Evolutionary conservation across 2,888 invertebrate species (phyloP).

Genomic region (Anthophora plumipes): DNA sequence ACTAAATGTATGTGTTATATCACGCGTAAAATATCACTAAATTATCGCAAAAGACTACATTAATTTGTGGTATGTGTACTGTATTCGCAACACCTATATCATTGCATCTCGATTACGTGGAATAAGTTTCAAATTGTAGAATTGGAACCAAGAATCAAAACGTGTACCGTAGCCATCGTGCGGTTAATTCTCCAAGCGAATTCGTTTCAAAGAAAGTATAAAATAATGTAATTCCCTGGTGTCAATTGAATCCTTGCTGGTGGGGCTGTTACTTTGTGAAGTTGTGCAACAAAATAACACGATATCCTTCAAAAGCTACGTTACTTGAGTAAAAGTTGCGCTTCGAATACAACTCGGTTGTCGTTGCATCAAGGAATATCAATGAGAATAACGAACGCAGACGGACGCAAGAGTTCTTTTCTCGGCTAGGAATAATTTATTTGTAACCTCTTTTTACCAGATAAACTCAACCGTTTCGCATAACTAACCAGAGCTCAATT

Average conservation of each 20-base stretch:
- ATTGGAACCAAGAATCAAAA: not conserved
- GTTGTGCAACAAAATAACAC: not conserved
- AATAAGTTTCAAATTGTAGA: no score
- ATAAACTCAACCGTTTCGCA: conserved; percentile 6
- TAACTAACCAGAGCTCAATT: conserved; percentile 19
- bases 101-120: not conserved
- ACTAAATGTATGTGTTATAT: no score
- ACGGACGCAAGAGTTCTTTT: not conserved
- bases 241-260: conserved; percentile 8
- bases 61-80: no score
- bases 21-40: no score
- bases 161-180: not conserved
- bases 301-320: not conserved
- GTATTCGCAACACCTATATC: not conserved
- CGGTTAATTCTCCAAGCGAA: not conserved
- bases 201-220: not conserved
- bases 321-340: not conserved
- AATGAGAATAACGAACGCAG: conserved; percentile 16
- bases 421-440: conserved; percentile 19
- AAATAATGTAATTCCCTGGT: conserved; percentile 1
- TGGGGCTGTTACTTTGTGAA: not conserved
- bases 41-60: no score
- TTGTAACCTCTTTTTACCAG: not conserved
- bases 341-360: not conserved
- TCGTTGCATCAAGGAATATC: conserved; percentile 6